A percentile compares a stretch with the other conserved stretches of the same genome.
These are phyloP conservation scores for Drosophila austrosaltans DNA, from an alignment of 2,888 invertebrate genomes.

Conservation along the genomic window DNA sequence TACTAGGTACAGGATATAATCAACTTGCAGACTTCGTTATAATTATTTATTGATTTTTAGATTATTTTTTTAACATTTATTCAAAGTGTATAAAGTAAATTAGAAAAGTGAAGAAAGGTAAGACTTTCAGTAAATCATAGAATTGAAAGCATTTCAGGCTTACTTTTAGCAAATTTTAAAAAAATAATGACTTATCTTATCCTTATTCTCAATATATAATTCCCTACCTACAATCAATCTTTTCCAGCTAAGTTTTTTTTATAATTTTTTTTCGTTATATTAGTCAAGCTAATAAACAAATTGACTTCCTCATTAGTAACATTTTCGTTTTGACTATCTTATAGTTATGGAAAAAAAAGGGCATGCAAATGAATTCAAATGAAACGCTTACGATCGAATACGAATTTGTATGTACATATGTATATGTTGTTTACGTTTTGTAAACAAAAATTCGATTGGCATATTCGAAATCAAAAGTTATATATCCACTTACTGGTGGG, in stretches of 20 bases:
- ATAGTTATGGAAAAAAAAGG: neutral
- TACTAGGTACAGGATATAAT: too few relatives aligned
- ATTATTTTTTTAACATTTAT: too few relatives aligned
- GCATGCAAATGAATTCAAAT: slow-evolving; percentile 35
- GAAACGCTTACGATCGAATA: neutral
- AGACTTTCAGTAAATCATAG: too few relatives aligned
- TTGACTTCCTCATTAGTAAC: neutral
- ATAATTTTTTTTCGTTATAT: neutral
- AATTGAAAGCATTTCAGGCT: too few relatives aligned
- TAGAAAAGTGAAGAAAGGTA: too few relatives aligned
- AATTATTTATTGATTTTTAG: too few relatives aligned
- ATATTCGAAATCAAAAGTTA: slow-evolving; percentile 38
- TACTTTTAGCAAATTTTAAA: too few relatives aligned
- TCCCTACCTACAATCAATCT: neutral
- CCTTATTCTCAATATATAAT: too few relatives aligned
- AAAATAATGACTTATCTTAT: too few relatives aligned
- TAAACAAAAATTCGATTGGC: slow-evolving; percentile 37
- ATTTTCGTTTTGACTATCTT: neutral
- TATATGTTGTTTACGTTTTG: slow-evolving; percentile 24
- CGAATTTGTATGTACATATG: neutral
- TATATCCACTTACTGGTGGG: slow-evolving; percentile 30
- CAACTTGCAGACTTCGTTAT: too few relatives aligned
- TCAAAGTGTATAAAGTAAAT: too few relatives aligned
- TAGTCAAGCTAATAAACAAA: neutral
- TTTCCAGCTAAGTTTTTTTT: neutral